A percentile compares a stretch with the other conserved stretches of the same genome.
Conservation (phyloP, 1,140 invertebrate species). For the Microplitis demolitor region DNA sequence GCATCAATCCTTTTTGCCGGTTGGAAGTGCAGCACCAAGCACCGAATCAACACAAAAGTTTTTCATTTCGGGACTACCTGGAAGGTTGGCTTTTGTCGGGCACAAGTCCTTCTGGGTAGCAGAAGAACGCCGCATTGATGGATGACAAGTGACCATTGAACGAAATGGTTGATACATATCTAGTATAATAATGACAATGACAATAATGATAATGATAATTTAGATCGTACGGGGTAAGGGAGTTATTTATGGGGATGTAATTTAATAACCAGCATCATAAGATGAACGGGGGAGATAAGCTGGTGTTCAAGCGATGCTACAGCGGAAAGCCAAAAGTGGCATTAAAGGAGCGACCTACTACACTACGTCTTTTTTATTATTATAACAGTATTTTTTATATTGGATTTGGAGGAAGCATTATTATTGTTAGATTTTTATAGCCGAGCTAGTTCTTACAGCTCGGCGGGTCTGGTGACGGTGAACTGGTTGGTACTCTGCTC, state of each 20-base stretch:
- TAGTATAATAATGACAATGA: too few relatives aligned
- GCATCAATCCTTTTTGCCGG: not conserved
- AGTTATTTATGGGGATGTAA: constrained; percentile 58
- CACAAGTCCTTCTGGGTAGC: too few relatives aligned
- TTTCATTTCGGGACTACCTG: not conserved
- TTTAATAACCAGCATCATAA: constrained; percentile 55
- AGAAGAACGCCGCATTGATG: too few relatives aligned
- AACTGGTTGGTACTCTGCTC: constrained; percentile 18
- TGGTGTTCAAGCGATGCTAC: constrained; percentile 26
- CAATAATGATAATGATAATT: constrained; percentile 34
- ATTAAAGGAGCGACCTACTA: constrained; percentile 49
- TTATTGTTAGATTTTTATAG: too few relatives aligned
- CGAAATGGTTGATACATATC: too few relatives aligned
- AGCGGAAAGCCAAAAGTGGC: constrained; percentile 49
- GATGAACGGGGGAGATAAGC: constrained; percentile 54
- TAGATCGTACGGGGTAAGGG: constrained; percentile 32
- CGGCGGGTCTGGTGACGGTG: too few relatives aligned
- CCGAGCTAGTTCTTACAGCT: too few relatives aligned
- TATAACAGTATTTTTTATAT: constrained; percentile 6
- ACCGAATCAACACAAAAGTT: not conserved
- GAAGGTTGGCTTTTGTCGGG: not conserved
- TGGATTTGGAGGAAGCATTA: too few relatives aligned
- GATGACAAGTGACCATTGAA: too few relatives aligned
- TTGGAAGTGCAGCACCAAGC: not conserved
- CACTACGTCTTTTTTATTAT: constrained; percentile 10